Evolutionary conservation across 2,888 invertebrate genomes (phyloP), one percentile per base, ranked within the genome.

Genomic region (Cephus nigrinus): DNA sequence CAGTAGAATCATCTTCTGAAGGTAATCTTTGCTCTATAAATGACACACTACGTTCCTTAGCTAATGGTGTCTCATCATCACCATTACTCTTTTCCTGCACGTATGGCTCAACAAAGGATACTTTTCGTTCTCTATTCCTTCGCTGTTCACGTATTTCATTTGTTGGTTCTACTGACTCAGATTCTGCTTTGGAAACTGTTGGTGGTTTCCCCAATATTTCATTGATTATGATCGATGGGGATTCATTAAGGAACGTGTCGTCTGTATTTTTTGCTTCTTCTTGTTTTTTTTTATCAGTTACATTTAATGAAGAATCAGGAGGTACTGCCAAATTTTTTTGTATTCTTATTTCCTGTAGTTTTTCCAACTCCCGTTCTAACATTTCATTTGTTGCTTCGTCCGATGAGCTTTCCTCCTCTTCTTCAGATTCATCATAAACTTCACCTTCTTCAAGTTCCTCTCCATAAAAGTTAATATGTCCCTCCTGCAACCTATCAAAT

Each of bases 401-500:
- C 36, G 82, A 75, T 23, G 79, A 79, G 68, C 72, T 79, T 31
- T 79, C 81, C 82, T 82, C 82, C 36, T 85, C 84, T 0, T 83
- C 78, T 40, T 82, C 84, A 4, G 82, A 84, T 78, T 87, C 88
- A 36, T 88, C 82, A 73, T 83, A 85, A 74, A 79, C 85, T 73
- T 88, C 84, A 4, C 80, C 84, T 11, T 84, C 82, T 73, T 83
- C 32, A 30, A 83, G 79, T 75, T 86, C 83, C 73, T 88, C 83
- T 15, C 76, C 81, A 75, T 86, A 86, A 77, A 84, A 82, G 77
- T 88, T 81, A n/a, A 80, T 79, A 73, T 77, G 78, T 40, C 86
- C 83, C 3, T 84, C 85, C 75, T 89, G 86, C 33, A 89, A 81
- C 78, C 90, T 90, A 75, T 77, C 78, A 79, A 77, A 75, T 72